These are phyloP conservation scores for Malthinus flaveolus DNA, from an alignment of 2,888 invertebrate species.

Conservation along the genomic window DNA sequence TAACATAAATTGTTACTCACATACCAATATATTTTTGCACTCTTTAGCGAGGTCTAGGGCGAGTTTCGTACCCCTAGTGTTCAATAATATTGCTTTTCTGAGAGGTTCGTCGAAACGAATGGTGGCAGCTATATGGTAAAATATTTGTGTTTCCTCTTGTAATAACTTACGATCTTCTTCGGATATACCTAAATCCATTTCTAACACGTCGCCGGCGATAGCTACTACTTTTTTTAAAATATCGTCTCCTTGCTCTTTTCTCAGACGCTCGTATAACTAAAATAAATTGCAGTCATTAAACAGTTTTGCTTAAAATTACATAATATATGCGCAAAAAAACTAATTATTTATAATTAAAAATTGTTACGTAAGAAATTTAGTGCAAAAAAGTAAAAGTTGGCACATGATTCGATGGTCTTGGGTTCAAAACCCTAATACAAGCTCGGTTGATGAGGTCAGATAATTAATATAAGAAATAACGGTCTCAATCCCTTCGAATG, in stretches of 20 bases:
- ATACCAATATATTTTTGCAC: conserved; percentile 74
- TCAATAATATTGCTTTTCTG: conserved; percentile 86
- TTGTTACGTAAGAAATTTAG: too few relatives aligned
- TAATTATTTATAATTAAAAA: too few relatives aligned
- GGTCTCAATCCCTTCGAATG: too few relatives aligned
- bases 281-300: conserved; percentile 33
- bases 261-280: conserved; percentile 78
- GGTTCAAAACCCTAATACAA: too few relatives aligned
- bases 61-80: conserved; percentile 87
- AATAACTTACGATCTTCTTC: conserved; percentile 66
- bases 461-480: too few relatives aligned
- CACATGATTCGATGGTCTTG: too few relatives aligned
- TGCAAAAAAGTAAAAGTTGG: too few relatives aligned
- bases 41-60: conserved; percentile 82
- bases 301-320: too few relatives aligned
- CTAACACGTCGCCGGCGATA: conserved; percentile 73
- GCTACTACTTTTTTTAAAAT: conserved; percentile 70
- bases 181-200: conserved; percentile 70
- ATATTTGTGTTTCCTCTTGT: conserved; percentile 72
- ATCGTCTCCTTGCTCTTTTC: conserved; percentile 63
- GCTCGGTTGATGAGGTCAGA: too few relatives aligned
- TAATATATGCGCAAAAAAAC: too few relatives aligned
- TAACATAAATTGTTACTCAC: background rate
- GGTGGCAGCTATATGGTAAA: conserved; percentile 82
- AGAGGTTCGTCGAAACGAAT: conserved; percentile 89